phyloP scores from a whole-genome alignment of 2,888 invertebrate genomes.

The Petrolisthes cinctipes region DNA sequence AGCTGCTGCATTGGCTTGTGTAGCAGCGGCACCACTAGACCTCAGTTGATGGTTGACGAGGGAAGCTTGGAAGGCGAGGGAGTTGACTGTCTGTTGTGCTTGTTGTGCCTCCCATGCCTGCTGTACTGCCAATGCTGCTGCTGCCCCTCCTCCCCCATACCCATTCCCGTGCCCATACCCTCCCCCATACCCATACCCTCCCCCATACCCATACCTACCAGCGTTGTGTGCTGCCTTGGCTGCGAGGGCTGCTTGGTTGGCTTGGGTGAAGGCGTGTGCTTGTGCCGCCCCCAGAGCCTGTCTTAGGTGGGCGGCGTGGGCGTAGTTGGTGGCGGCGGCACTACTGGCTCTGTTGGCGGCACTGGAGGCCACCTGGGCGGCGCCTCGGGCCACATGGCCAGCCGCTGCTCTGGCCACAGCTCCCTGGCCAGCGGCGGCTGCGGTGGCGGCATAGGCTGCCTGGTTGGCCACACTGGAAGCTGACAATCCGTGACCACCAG shows the following conservation, averaged over 20 bases:
- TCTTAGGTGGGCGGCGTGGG: conserved; percentile 34
- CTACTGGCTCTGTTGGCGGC: conserved; percentile 31
- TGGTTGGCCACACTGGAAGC: conserved; percentile 42
- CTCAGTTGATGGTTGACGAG: conserved; percentile 42
- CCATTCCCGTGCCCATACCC: not conserved
- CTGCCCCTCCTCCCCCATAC: conserved; percentile 17
- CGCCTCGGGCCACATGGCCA: conserved; percentile 20
- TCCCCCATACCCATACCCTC: conserved; percentile 20
- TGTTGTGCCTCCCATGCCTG: conserved; percentile 28
- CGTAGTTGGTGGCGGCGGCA: conserved; percentile 12
- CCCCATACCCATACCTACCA: not conserved
- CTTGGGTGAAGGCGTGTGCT: conserved; percentile 43
- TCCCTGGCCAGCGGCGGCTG: conserved; percentile 40
- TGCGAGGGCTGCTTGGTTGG: conserved; percentile 41
- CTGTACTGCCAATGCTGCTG: conserved; percentile 36
- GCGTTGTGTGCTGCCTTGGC: conserved; percentile 42
- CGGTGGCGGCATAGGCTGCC: conserved; percentile 42
- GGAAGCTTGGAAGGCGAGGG: conserved; percentile 39
- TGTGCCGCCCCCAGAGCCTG: conserved; percentile 38
- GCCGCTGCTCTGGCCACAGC: conserved; percentile 34
- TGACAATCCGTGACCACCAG: conserved; percentile 33
- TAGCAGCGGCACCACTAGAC: conserved; percentile 31
- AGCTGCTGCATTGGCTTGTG: conserved; percentile 44
- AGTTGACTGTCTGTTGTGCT: conserved; percentile 37
- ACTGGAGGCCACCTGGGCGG: conserved; percentile 25